These are phyloP conservation scores for Brenthis daphne DNA, from an alignment of 2,888 invertebrate species.

Conservation along the genomic window DNA sequence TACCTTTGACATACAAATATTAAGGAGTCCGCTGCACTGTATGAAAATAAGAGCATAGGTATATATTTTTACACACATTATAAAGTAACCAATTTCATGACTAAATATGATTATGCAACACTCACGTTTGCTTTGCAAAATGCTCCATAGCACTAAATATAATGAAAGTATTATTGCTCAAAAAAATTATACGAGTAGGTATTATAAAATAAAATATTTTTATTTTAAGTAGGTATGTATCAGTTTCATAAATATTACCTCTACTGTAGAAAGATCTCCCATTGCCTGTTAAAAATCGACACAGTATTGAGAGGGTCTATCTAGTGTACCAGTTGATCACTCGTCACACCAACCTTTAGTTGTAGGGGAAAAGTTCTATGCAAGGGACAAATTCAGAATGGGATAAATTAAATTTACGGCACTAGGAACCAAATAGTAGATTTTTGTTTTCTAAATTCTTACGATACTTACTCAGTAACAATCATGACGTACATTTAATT, in stretches of 20 bases:
- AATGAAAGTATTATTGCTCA: conserved; percentile 8
- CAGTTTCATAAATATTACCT: conserved; percentile 41
- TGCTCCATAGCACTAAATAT: conserved; percentile 40
- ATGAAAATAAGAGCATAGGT: conserved; percentile 5
- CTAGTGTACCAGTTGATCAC: too few species aligned
- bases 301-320: background rate
- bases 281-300: background rate
- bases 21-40: conserved; percentile 48
- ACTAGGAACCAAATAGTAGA: too few species aligned
- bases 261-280: conserved; percentile 51
- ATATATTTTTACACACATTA: background rate
- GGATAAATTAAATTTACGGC: too few species aligned
- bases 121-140: conserved; percentile 47
- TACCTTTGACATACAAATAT: conserved; percentile 50
- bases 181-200: background rate
- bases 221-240: background rate
- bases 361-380: too few species aligned
- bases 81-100: too few species aligned
- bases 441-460: too few species aligned
- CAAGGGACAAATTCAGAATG: too few species aligned
- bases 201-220: too few species aligned
- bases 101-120: conserved; percentile 6
- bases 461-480: too few species aligned
- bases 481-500: too few species aligned
- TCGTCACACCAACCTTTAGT: too few species aligned